phyloP scores from a whole-genome alignment of 2,113 vertebrate genomes.

The Agelaius tricolor region DNA sequence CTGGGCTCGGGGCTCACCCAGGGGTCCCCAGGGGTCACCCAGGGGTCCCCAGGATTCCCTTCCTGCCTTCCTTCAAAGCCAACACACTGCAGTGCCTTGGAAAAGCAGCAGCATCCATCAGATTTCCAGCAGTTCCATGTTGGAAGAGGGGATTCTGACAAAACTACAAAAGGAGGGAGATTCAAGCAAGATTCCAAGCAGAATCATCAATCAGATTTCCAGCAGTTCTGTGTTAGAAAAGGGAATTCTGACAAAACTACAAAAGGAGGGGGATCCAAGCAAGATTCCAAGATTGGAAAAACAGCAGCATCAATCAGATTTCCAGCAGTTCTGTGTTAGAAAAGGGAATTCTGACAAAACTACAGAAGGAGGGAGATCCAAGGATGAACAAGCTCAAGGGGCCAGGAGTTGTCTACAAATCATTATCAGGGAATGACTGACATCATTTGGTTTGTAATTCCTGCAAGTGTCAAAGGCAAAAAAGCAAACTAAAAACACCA shows the following conservation, averaged over 20 bases:
- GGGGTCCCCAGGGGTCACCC: not conserved
- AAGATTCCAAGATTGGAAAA: no score
- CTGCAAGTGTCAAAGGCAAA: not conserved
- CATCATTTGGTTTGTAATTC: not conserved
- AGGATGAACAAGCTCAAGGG: not conserved
- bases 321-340: not conserved
- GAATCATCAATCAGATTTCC: not conserved
- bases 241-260: no score
- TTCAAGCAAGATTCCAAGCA: no score
- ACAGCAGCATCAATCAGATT: no score
- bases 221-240: accelerated
- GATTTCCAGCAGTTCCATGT: no score
- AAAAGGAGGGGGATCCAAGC: no score
- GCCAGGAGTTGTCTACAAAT: not conserved
- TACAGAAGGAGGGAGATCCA: not conserved
- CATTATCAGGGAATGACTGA: not conserved
- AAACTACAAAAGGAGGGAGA: no score
- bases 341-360: not conserved
- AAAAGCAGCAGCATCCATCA: no score
- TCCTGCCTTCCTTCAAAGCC: not conserved
- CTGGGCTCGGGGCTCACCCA: not conserved
- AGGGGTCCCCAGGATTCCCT: not conserved
- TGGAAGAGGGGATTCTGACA: no score
- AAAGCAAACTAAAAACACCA: not conserved
- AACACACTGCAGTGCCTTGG: accelerated